Percentiles rank a stretch among this genome's conserved stretches.
phyloP scores from a whole-genome alignment of 2,888 invertebrate genomes.

The Drosophila kambysellisi region DNA sequence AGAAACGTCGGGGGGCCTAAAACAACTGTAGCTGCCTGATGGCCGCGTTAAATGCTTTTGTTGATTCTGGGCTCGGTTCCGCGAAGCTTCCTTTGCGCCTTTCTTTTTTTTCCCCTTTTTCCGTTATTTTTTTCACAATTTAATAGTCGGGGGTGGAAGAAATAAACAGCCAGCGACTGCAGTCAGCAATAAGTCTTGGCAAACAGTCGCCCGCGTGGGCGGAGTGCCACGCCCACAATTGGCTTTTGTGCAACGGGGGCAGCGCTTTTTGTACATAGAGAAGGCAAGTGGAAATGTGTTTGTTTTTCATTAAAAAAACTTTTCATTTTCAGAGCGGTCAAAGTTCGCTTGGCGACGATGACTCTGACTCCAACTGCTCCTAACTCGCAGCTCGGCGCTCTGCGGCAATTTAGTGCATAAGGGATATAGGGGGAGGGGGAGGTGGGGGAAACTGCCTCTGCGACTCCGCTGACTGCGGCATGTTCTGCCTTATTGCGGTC shows the following conservation, averaged over 20 bases:
- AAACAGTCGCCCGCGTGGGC: constrained; percentile 54
- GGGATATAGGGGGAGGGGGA: background rate
- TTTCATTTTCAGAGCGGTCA: constrained; percentile 74
- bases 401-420: constrained; percentile 39
- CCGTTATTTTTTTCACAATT: constrained; percentile 47
- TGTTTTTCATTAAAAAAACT: constrained; percentile 83
- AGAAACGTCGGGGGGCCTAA: constrained; percentile 41
- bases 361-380: constrained; percentile 9
- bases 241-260: constrained; percentile 57
- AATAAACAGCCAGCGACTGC: constrained; percentile 72
- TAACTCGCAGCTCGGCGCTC: constrained; percentile 13
- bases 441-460: background rate
- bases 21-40: constrained; percentile 74
- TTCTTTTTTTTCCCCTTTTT: background rate
- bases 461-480: constrained; percentile 44
- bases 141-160: constrained; percentile 72
- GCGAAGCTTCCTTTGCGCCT: constrained; percentile 8
- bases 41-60: constrained; percentile 78
- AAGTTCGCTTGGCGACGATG: constrained; percentile 60
- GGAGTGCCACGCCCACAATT: constrained; percentile 68
- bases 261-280: constrained; percentile 43
- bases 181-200: constrained; percentile 74
- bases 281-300: constrained; percentile 72
- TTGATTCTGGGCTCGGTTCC: constrained; percentile 69
- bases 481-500: constrained; percentile 77